A percentile compares a stretch with the other conserved stretches of the same genome.
Conservation (phyloP, 2,797 vertebrate species). For the Sebastes taczanowskii region DNA sequence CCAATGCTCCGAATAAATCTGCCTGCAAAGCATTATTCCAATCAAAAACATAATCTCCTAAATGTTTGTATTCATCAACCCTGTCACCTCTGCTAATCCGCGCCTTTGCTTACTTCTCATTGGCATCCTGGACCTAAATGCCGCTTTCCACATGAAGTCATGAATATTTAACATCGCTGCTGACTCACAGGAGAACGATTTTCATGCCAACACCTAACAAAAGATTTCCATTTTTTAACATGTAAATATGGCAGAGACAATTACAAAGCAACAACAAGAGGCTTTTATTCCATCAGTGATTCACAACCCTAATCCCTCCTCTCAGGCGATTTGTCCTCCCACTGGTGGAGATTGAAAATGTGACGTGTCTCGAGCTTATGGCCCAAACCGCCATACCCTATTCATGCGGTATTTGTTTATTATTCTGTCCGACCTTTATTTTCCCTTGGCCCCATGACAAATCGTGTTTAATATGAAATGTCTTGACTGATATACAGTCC, state of each 20-base stretch:
- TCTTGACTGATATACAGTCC: constrained; percentile 64
- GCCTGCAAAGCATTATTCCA: constrained; percentile 79
- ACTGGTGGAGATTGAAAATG: constrained; percentile 79
- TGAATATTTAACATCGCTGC: constrained; percentile 78
- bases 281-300: constrained; percentile 79
- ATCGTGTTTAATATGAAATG: constrained; percentile 72
- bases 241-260: constrained; percentile 81
- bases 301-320: constrained; percentile 79
- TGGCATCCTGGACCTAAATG: constrained; percentile 72
- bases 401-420: constrained; percentile 74
- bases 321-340: constrained; percentile 80
- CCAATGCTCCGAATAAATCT: constrained; percentile 75
- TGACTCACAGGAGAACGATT: constrained; percentile 74
- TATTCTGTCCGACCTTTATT: constrained; percentile 72
- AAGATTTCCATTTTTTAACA: constrained; percentile 80
- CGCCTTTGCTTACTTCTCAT: constrained; percentile 69
- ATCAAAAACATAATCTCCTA: constrained; percentile 84
- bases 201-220: constrained; percentile 74
- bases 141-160: constrained; percentile 69
- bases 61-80: constrained; percentile 84
- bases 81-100: constrained; percentile 80
- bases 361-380: constrained; percentile 72
- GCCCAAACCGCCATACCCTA: constrained; percentile 62
- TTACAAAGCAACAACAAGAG: constrained; percentile 81
- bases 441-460: constrained; percentile 67